Conservation (phyloP, 2,888 invertebrate genomes). For the Caenorhabditis macrosperma region DNA sequence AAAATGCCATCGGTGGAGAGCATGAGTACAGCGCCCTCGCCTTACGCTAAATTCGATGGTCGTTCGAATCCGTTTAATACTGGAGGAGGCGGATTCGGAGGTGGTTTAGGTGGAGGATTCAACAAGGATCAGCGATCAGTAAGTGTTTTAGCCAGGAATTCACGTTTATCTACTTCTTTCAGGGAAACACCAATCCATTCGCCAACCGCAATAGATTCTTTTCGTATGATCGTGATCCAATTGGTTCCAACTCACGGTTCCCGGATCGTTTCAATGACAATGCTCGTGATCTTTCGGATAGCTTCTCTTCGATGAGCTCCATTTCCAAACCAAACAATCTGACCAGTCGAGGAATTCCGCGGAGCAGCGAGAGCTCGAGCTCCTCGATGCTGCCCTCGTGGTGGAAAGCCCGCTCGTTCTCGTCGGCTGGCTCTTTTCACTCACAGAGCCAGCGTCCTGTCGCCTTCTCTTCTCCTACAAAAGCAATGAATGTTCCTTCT, state of each 20-base stretch:
- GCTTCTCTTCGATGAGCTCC: constrained; percentile 22
- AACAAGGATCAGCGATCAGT: constrained; percentile 33
- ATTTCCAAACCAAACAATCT: constrained; percentile 17
- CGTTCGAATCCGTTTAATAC: constrained; percentile 30
- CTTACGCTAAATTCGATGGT: constrained; percentile 35
- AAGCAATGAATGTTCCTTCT: constrained; percentile 39
- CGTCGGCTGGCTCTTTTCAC: constrained; percentile 51
- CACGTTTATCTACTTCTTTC: constrained; percentile 4
- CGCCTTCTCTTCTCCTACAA: constrained; percentile 17
- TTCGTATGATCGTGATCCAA: constrained; percentile 10
- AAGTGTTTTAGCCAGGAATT: neutral
- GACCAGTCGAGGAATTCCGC: constrained; percentile 13
- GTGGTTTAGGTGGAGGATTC: neutral
- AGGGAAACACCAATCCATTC: constrained; percentile 43
- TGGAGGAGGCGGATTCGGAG: constrained; percentile 24
- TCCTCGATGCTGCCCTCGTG: constrained; percentile 28
- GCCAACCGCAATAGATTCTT: constrained; percentile 43
- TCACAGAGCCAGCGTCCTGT: constrained; percentile 36
- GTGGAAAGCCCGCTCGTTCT: constrained; percentile 52
- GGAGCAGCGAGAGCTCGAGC: constrained; percentile 28
- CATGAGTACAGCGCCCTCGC: constrained; percentile 34
- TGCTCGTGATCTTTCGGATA: constrained; percentile 23
- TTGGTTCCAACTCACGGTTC: constrained; percentile 5
- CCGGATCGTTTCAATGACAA: constrained; percentile 9
- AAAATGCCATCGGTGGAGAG: constrained; percentile 43